Base-by-base conservation (phyloP, 2,113 vertebrate species). In the Neodontobutis hainanensis region DNA sequence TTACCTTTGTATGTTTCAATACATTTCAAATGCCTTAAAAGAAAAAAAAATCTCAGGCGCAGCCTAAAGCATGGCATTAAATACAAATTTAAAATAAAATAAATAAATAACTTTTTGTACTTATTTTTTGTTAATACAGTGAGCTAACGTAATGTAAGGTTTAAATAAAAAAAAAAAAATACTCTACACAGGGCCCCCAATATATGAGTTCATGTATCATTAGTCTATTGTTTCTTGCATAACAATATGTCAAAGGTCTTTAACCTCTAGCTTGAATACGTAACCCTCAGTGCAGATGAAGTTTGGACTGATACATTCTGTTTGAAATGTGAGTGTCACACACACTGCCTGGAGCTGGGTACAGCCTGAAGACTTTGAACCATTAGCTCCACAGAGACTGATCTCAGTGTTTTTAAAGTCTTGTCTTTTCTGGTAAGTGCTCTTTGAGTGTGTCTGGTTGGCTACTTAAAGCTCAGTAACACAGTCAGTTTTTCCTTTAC, bases 281-380 rank as follows among this genome's bases (percentile, higher is more conserved):
- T 77, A 72, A 80, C 51, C 65, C 73, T 75, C 72, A 8, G 49
- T 77, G 50, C 68, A 52, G 61, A 45, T 67, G 62, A 46, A 53
- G 43, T 56, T 52, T 72, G 48, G 61, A 52, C 63, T 62, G 71
- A 66, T 80, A 70, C 73, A 45, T 77, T 56, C 66, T 49, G 68
- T 73, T 66, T 82, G 74, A 69, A 64, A 56, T 72, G 70, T 6
- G 74, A 51, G 70, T 80, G 75, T 80, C 70, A 73, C 64, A 35
- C 35, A 3, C 19, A 57, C 73, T 35, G 86, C 82, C 89, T 62
- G 38, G 19, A 79, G 88, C 76, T 47, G 34, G 3, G 55, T 12
- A 60, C 55, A 58, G 68, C 85, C 84, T 55, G 14, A 35, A 65
- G 77, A 78, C 82, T 83, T 79, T 73, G 77, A 80, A 79, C 74